Evolutionary conservation across 2,888 invertebrate genomes (phyloP).

Genomic region (Liposcelis brunnea): DNA sequence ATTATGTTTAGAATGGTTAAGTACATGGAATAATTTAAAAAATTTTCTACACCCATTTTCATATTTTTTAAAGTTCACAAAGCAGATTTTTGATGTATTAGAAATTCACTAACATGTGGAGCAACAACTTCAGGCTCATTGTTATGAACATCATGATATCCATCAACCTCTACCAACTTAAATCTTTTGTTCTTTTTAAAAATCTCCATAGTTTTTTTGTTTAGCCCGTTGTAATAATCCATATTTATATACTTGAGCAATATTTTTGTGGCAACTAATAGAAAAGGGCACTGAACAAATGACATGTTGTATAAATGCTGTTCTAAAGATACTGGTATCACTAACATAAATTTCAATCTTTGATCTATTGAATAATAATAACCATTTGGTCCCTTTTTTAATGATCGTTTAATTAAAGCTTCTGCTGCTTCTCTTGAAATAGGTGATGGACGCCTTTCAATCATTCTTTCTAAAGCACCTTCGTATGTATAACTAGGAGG

Average conservation of each 20-base stretch:
- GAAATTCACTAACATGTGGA: conserved; percentile 13
- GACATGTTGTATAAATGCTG: conserved; percentile 20
- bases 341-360: conserved; percentile 27
- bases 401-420: conserved; percentile 30
- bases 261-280: conserved; percentile 22
- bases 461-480: conserved; percentile 24
- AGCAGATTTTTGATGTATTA: conserved; percentile 3
- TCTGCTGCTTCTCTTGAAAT: conserved; percentile 31
- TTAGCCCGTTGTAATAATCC: conserved; percentile 8
- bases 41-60: neutral
- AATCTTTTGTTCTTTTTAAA: conserved; percentile 11
- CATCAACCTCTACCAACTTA: conserved; percentile 13
- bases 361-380: conserved; percentile 39
- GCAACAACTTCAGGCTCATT: conserved; percentile 15
- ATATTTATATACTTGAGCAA: conserved; percentile 18
- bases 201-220: conserved; percentile 6
- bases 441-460: conserved; percentile 24
- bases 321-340: conserved; percentile 25
- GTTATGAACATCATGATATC: conserved; percentile 17
- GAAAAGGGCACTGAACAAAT: conserved; percentile 24
- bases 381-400: conserved; percentile 27
- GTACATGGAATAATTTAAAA: neutral
- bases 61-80: neutral
- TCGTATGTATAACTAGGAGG: conserved; percentile 14
- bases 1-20: too few relatives aligned